Percentiles rank a stretch among this genome's conserved stretches.
Conservation (phyloP, 2,888 invertebrate species). For the Sthenelais limicola region DNA sequence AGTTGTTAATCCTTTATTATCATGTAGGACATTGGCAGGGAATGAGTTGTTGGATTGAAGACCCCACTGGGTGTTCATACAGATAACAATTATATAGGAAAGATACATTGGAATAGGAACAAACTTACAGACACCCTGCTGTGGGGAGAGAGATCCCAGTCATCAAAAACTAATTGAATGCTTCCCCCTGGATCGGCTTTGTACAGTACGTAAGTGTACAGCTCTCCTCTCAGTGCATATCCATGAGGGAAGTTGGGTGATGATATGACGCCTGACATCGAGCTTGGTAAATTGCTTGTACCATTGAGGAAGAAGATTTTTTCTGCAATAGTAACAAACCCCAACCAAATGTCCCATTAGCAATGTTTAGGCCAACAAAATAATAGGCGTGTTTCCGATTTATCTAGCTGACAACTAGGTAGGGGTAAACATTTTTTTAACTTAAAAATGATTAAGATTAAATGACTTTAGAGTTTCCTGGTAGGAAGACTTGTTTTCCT, state of each 20-base stretch:
- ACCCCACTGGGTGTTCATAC: no score
- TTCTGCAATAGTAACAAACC: conserved; percentile 53
- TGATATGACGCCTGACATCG: conserved; percentile 52
- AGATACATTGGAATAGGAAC: no score
- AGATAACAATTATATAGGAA: no score
- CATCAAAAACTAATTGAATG: conserved; percentile 61
- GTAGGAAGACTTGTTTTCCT: no score
- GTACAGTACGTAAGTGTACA: conserved; percentile 63
- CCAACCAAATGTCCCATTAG: no score
- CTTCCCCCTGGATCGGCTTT: conserved; percentile 64
- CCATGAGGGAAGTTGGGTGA: conserved; percentile 66
- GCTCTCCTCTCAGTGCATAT: conserved; percentile 65
- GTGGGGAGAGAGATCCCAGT: conserved; percentile 64
- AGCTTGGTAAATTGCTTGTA: conserved; percentile 43
- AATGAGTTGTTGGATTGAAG: no score
- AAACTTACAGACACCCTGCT: conserved; percentile 60
- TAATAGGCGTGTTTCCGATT: background rate
- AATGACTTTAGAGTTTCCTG: no score
- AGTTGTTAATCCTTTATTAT: no score
- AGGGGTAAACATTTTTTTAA: background rate
- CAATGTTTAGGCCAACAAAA: background rate
- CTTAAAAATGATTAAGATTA: no score
- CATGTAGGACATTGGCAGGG: no score
- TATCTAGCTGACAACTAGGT: background rate
- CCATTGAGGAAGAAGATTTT: conserved; percentile 59